A percentile compares a stretch with the other conserved stretches of the same genome.
Evolutionary conservation across 2,888 invertebrate genomes (phyloP).

Genomic region (Argynnis bischoffii): DNA sequence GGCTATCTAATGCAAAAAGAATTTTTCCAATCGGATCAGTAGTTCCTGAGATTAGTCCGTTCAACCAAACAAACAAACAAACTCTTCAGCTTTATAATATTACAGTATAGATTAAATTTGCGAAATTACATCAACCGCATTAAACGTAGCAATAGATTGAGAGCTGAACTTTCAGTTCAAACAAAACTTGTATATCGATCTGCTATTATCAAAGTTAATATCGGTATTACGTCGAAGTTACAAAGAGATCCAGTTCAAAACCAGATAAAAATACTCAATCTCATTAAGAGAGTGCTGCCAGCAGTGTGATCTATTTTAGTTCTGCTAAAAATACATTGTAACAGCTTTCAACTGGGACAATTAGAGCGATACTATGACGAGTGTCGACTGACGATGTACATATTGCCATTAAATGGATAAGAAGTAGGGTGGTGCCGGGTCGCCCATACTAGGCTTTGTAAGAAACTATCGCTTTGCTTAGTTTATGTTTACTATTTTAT

Average conservation of each 20-base stretch:
- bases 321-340: slow-evolving; percentile 28
- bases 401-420: slow-evolving; percentile 9
- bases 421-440: not conserved
- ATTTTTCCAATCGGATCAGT: too few species aligned
- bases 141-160: not conserved
- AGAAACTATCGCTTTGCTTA: not conserved
- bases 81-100: too few species aligned
- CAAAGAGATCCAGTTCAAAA: slow-evolving; percentile 21
- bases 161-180: not conserved
- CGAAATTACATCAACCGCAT: too few species aligned
- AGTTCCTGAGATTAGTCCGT: too few species aligned
- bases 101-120: too few species aligned
- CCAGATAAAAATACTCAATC: slow-evolving; percentile 22
- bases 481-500: not conserved
- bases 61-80: too few species aligned
- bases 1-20: too few species aligned
- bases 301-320: slow-evolving; percentile 25
- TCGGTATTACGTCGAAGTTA: not conserved
- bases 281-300: slow-evolving; percentile 21
- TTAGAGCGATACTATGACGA: slow-evolving; percentile 30
- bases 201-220: slow-evolving; percentile 12
- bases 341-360: slow-evolving; percentile 32
- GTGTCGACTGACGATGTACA: slow-evolving; percentile 26
- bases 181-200: slow-evolving; percentile 1
- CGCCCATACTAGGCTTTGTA: not conserved